Conservation (phyloP, 2,113 vertebrate genomes). For the Silurus meridionalis region DNA sequence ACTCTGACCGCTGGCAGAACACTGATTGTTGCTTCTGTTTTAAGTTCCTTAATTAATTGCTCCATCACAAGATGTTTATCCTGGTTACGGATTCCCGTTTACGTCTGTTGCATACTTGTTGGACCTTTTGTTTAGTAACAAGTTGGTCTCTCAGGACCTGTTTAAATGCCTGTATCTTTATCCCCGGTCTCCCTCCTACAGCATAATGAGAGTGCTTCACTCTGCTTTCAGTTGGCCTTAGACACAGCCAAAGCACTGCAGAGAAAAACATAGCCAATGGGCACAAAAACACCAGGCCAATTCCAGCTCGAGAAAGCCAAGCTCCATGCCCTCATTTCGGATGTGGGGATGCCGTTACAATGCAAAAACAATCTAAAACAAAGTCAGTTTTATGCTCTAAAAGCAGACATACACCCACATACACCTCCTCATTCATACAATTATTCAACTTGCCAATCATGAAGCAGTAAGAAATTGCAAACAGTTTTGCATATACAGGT, state of each 20-base stretch:
- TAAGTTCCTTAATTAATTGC: slow-evolving; percentile 30
- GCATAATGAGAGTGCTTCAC: slow-evolving; percentile 17
- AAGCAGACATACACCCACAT: background rate
- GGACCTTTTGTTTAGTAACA: slow-evolving; percentile 33
- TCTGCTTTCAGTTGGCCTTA: slow-evolving; percentile 13
- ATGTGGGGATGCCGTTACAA: background rate
- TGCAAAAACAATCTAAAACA: background rate
- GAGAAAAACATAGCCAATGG: slow-evolving; percentile 11
- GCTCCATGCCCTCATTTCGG: background rate
- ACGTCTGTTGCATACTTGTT: slow-evolving; percentile 20
- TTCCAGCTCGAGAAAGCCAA: background rate
- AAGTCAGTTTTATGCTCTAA: background rate
- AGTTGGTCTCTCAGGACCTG: slow-evolving; percentile 21
- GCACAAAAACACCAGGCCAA: slow-evolving; percentile 11
- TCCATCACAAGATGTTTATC: slow-evolving; percentile 1
- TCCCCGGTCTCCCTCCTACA: slow-evolving; percentile 4
- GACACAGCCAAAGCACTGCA: background rate
- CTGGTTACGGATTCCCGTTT: background rate
- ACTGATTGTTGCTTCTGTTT: slow-evolving; percentile 2
- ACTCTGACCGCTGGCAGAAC: background rate
- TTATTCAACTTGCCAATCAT: background rate
- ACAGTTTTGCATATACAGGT: background rate
- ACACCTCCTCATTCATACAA: background rate
- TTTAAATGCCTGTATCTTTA: slow-evolving; percentile 22
- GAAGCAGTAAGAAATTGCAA: background rate